These are phyloP conservation scores for Hippoglossus hippoglossus DNA, from an alignment of 2,797 vertebrate genomes.

Conservation along the genomic window DNA sequence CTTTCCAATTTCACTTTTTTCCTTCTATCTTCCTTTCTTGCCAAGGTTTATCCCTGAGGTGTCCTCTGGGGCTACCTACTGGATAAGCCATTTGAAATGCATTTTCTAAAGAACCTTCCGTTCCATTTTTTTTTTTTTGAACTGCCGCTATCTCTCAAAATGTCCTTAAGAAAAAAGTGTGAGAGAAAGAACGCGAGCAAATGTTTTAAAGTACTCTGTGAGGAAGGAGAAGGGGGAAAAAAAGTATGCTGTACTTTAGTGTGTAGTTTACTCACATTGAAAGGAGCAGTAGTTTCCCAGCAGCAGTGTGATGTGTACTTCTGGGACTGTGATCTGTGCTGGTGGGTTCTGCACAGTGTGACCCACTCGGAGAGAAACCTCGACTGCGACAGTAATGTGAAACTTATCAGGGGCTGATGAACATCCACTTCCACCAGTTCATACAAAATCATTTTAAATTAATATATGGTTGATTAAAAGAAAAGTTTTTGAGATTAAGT, in stretches of 20 bases:
- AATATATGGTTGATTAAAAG: background rate
- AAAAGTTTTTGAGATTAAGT: too few species aligned
- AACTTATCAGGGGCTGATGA: conserved; percentile 30
- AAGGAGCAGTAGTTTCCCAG: conserved; percentile 41
- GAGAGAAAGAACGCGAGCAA: conserved; percentile 59
- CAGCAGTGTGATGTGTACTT: conserved; percentile 53
- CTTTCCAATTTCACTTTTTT: conserved; percentile 72
- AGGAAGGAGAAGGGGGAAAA: background rate
- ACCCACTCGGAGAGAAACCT: conserved; percentile 42
- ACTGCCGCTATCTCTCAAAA: conserved; percentile 80
- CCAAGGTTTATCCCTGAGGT: conserved; percentile 81
- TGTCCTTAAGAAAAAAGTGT: conserved; percentile 78
- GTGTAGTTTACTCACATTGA: conserved; percentile 59
- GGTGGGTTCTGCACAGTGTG: conserved; percentile 38
- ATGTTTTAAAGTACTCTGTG: conserved; percentile 65
- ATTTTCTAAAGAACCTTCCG: conserved; percentile 79
- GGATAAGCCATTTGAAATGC: conserved; percentile 82
- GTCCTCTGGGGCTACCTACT: conserved; percentile 81
- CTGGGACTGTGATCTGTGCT: conserved; percentile 64
- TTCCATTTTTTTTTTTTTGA: conserved; percentile 64
- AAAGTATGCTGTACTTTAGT: conserved; percentile 59
- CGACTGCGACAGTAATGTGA: conserved; percentile 30
- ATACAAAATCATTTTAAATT: background rate
- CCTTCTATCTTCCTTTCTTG: conserved; percentile 77
- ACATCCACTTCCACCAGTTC: background rate